Conservation (phyloP, 2,797 vertebrate species). For the Amblyraja radiata region DNA sequence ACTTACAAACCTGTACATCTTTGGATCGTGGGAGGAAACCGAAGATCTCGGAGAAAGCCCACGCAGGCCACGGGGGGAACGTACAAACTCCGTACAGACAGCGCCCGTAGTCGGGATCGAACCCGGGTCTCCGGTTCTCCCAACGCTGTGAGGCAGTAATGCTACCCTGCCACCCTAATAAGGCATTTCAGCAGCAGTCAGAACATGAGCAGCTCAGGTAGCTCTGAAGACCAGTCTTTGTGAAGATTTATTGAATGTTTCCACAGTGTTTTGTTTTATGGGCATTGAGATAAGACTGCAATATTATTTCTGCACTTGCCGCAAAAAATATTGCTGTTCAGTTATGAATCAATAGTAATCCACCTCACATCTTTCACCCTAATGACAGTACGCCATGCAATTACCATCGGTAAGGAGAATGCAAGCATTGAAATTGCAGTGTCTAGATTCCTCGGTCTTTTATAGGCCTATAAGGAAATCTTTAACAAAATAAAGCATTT, state of each 20-base stretch:
- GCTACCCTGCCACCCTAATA: no score
- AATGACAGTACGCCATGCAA: background rate
- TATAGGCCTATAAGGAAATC: conserved; percentile 28
- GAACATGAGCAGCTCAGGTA: background rate
- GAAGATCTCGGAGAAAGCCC: no score
- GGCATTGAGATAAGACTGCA: conserved; percentile 9
- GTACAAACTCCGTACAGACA: no score
- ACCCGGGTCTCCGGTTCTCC: no score
- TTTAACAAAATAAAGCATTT: conserved; percentile 27
- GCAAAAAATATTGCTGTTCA: conserved; percentile 24
- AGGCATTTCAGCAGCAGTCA: background rate
- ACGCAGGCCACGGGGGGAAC: no score
- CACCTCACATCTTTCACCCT: background rate
- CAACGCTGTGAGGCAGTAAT: no score
- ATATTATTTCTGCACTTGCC: conserved; percentile 29
- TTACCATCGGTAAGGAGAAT: conserved; percentile 24
- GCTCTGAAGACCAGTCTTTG: background rate
- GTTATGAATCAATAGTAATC: conserved; percentile 28
- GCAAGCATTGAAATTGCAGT: background rate
- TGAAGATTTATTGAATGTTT: conserved; percentile 29
- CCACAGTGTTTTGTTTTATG: conserved; percentile 26
- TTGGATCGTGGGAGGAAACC: no score
- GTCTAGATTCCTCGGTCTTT: background rate
- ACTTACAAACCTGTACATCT: no score
- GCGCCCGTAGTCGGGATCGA: no score